phyloP scores from a whole-genome alignment of 2,888 invertebrate genomes.

The Clusia tigrina region DNA sequence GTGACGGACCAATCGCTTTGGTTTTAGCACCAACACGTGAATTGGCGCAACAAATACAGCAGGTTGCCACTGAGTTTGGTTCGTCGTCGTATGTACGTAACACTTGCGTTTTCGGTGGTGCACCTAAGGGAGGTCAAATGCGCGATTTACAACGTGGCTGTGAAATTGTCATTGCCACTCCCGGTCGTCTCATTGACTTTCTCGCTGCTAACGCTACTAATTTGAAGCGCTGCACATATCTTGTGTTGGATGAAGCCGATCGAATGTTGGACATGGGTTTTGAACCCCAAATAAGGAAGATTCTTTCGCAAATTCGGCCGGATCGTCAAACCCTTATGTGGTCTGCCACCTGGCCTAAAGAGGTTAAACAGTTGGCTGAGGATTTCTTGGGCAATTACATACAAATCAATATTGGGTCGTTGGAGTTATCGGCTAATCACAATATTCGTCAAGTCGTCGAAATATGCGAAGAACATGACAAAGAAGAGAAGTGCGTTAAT shows the following conservation, averaged over 20 bases:
- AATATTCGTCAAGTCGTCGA: conserved; percentile 88
- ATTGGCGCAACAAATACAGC: conserved; percentile 83
- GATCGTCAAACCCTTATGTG: conserved; percentile 98
- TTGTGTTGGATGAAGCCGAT: conserved; percentile 92
- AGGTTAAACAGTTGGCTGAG: conserved; percentile 90
- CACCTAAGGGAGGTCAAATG: conserved; percentile 81
- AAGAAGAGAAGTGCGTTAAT: conserved; percentile 69
- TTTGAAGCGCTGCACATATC: conserved; percentile 81
- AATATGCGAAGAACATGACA: conserved; percentile 80
- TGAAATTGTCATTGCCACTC: conserved; percentile 90
- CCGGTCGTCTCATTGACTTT: conserved; percentile 90
- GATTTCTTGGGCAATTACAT: conserved; percentile 92
- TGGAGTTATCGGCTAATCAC: conserved; percentile 87
- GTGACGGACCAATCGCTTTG: conserved; percentile 85
- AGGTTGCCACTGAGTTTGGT: conserved; percentile 85
- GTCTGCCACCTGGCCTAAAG: conserved; percentile 99
- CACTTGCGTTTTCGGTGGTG: conserved; percentile 91
- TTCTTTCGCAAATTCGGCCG: conserved; percentile 91
- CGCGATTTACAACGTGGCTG: conserved; percentile 81
- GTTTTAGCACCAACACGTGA: conserved; percentile 84
- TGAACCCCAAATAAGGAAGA: conserved; percentile 95
- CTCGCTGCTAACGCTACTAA: conserved; percentile 81
- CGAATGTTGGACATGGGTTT: conserved; percentile 99
- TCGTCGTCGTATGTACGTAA: conserved; percentile 80
- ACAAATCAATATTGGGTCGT: conserved; percentile 88